Evolutionary conservation across 23 tunicate species (phyloP).

Genomic region (Trididemnum nubilum): DNA sequence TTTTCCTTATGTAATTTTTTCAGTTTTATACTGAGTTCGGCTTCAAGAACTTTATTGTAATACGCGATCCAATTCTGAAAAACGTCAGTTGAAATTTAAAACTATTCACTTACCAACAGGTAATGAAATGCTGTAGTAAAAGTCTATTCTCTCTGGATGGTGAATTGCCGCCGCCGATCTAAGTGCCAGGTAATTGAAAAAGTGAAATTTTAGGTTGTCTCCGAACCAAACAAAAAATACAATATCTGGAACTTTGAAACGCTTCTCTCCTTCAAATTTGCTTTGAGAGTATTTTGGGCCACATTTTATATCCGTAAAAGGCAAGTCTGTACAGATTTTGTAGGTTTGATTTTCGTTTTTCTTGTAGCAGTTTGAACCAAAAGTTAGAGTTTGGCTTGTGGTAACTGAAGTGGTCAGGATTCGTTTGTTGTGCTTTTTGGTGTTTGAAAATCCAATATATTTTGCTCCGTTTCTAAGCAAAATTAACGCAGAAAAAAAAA

Average conservation of each 20-base stretch:
- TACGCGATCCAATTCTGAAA: too few species aligned
- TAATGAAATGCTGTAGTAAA: conserved; percentile 27
- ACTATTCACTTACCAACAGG: conserved; percentile 30
- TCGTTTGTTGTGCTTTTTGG: neutral
- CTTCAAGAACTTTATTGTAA: too few species aligned
- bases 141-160: conserved; percentile 27
- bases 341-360: conserved; percentile 1
- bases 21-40: too few species aligned
- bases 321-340: conserved; percentile 18
- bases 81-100: too few species aligned
- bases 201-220: conserved; percentile 10
- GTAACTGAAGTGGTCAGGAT: neutral
- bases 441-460: neutral
- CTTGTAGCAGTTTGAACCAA: neutral
- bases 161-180: conserved; percentile 38
- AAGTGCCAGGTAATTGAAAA: conserved; percentile 32
- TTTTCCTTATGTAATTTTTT: too few species aligned
- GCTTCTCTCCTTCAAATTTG: neutral
- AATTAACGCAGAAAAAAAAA: conserved; percentile 1
- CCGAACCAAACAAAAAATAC: conserved; percentile 36
- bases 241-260: conserved; percentile 23
- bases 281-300: neutral
- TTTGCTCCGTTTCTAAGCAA: neutral
- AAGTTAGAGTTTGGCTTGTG: neutral
- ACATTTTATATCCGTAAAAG: conserved; percentile 27